These are phyloP conservation scores for Allophyes oxyacanthae DNA, from an alignment of 2,888 invertebrate species.

Conservation along the genomic window DNA sequence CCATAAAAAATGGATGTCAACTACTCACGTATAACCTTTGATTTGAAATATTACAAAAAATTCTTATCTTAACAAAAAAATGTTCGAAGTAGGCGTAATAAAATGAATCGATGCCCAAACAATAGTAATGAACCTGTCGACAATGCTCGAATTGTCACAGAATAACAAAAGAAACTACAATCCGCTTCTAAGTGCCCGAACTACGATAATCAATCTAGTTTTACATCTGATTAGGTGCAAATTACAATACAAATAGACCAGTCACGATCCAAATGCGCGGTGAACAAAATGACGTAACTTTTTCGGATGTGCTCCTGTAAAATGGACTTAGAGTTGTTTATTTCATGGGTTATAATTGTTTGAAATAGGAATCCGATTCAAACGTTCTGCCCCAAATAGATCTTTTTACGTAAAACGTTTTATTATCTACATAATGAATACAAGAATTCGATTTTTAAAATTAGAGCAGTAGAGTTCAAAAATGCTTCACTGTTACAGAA, in stretches of 20 bases:
- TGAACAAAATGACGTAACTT: constrained; percentile 50
- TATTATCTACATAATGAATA: constrained; percentile 52
- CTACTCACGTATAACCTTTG: constrained; percentile 39
- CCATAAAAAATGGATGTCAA: constrained; percentile 18
- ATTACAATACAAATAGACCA: constrained; percentile 86
- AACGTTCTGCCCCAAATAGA: constrained; percentile 40
- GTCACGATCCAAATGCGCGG: constrained; percentile 76
- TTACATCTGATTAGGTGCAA: constrained; percentile 88
- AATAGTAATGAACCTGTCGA: constrained; percentile 63
- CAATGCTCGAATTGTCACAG: constrained; percentile 74
- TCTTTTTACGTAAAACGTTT: constrained; percentile 60
- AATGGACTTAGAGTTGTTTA: constrained; percentile 33
- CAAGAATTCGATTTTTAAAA: constrained; percentile 64
- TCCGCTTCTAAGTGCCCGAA: constrained; percentile 70
- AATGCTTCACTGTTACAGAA: constrained; percentile 24
- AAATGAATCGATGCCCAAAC: constrained; percentile 57
- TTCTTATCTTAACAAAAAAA: constrained; percentile 38
- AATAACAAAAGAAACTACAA: constrained; percentile 75
- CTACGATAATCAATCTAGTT: constrained; percentile 87
- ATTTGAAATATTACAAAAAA: constrained; percentile 23
- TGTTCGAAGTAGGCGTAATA: constrained; percentile 60
- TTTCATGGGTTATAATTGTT: constrained; percentile 32
- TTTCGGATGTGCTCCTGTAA: constrained; percentile 27
- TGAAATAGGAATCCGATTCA: constrained; percentile 22
- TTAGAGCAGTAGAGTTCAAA: constrained; percentile 62